phyloP scores from a whole-genome alignment of 2,888 invertebrate genomes.

The Microctonus brassicae region DNA sequence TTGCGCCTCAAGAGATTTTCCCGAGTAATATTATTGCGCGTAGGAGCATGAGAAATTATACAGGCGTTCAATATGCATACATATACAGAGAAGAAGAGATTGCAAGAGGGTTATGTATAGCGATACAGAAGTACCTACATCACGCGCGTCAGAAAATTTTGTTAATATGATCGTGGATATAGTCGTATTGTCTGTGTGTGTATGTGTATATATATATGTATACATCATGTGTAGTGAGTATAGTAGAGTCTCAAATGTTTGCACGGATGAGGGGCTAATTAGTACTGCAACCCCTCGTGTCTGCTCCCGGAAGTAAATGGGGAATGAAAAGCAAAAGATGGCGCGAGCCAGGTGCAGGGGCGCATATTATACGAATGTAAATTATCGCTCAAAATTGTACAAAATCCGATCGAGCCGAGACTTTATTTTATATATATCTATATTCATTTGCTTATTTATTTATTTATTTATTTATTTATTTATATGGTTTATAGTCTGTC shows the following conservation, averaged over 20 bases:
- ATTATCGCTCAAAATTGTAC: not conserved
- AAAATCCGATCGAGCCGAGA: not conserved
- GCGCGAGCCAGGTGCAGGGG: not conserved
- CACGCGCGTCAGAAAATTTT: constrained; percentile 15
- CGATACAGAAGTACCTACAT: not conserved
- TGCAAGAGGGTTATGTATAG: not conserved
- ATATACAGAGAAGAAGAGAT: not conserved
- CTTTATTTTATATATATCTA: no score
- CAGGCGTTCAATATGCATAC: constrained; percentile 11
- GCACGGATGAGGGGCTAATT: constrained; percentile 21
- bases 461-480: not conserved
- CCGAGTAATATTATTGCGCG: not conserved
- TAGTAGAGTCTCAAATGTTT: not conserved
- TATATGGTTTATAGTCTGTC: not conserved
- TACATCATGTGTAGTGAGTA: not conserved
- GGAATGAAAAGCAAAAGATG: constrained; percentile 19
- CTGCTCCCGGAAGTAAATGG: constrained; percentile 27
- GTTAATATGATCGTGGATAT: not conserved
- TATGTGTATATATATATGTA: not conserved
- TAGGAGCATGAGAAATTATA: constrained; percentile 17
- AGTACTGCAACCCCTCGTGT: constrained; percentile 7
- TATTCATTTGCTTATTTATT: not conserved
- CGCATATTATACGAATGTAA: constrained; percentile 22
- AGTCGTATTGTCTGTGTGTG: no score
- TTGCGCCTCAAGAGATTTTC: constrained; percentile 25